phyloP scores from a whole-genome alignment of 2,888 invertebrate genomes.

The Microctonus aethiopoides region DNA sequence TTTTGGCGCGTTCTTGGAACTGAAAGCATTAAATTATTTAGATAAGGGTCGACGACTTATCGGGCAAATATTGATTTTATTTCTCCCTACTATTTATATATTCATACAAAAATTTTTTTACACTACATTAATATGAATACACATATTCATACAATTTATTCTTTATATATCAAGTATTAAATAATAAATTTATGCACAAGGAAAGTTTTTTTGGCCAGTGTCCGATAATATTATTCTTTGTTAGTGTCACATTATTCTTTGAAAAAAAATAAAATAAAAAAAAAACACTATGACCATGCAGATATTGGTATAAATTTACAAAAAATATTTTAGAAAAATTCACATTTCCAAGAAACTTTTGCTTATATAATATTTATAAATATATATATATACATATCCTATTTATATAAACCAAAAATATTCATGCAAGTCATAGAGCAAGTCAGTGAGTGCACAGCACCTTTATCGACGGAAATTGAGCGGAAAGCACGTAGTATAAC shows the following conservation, averaged over 20 bases:
- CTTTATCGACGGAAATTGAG: conserved; percentile 41
- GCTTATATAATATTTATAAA: not conserved
- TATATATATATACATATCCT: not conserved
- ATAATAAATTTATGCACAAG: not conserved
- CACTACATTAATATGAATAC: not conserved
- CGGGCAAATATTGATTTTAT: conserved; percentile 27
- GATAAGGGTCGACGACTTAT: conserved; percentile 38
- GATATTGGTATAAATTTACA: not conserved
- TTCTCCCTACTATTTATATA: not conserved
- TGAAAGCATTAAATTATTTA: conserved; percentile 36
- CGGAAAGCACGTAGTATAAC: conserved; percentile 43
- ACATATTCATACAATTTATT: not conserved
- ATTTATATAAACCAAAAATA: conserved; percentile 9
- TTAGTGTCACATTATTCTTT: not conserved
- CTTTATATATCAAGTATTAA: not conserved
- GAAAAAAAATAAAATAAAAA: not conserved
- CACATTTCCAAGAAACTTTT: not conserved
- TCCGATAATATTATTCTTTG: not conserved
- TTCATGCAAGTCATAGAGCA: conserved; percentile 5
- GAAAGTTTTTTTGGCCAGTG: not conserved
- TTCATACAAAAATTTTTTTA: too few relatives aligned
- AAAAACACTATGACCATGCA: not conserved
- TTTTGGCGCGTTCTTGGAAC: conserved; percentile 35
- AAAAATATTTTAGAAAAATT: not conserved
- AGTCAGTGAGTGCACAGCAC: conserved; percentile 26